A percentile compares a stretch with the other conserved stretches of the same genome.
These are phyloP conservation scores for Hydrophis major DNA, from an alignment of 2,797 vertebrate species.

Conservation along the genomic window DNA sequence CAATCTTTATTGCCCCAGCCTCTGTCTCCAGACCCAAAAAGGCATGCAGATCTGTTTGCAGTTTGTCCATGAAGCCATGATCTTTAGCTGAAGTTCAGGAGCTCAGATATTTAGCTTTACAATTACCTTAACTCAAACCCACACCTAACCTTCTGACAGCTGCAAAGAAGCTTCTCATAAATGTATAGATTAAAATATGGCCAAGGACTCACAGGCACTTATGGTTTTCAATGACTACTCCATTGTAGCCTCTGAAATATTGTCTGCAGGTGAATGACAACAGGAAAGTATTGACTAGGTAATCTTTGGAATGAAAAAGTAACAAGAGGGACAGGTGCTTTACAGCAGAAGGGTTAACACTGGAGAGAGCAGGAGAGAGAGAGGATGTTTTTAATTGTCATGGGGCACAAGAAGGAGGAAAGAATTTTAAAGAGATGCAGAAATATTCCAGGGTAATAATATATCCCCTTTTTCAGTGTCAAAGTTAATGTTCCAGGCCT, in stretches of 20 bases:
- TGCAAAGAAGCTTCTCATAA: conserved; percentile 15
- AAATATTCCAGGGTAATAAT: conserved; percentile 65
- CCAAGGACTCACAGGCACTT: neutral
- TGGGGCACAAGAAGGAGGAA: conserved; percentile 15
- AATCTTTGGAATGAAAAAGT: neutral
- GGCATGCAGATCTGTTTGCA: neutral
- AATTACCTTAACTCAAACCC: conserved; percentile 17
- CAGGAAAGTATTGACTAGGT: neutral
- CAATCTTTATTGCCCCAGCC: neutral
- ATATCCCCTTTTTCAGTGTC: conserved; percentile 56
- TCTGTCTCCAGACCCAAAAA: neutral
- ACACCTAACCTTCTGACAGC: conserved; percentile 24
- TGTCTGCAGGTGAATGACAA: neutral
- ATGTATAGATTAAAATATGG: conserved; percentile 10
- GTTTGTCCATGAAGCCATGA: conserved; percentile 2
- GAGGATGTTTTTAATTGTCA: conserved; percentile 40
- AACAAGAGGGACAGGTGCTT: neutral
- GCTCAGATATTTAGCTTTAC: conserved; percentile 4
- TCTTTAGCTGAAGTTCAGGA: conserved; percentile 16
- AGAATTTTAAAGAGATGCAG: conserved; percentile 57
- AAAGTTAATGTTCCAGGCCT: conserved; percentile 62
- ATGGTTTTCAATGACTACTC: neutral
- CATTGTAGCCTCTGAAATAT: neutral
- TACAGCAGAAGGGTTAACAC: conserved; percentile 9
- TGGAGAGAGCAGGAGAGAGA: neutral